A percentile compares a stretch with the other conserved stretches of the same genome.
Conservation (phyloP, 2,888 invertebrate genomes). For the Dromius quadrimaculatus region DNA sequence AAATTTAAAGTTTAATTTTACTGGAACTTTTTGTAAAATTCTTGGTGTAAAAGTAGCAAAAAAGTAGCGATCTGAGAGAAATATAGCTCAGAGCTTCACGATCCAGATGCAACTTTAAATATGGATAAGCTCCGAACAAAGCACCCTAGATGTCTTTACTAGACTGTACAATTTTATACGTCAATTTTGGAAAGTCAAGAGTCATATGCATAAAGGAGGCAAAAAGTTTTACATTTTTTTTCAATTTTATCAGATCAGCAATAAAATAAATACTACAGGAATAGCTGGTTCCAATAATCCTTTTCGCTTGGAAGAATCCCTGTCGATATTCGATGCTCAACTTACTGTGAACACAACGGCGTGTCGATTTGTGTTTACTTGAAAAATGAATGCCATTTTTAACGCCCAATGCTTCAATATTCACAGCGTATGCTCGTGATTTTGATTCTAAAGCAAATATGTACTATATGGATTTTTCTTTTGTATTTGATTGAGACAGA, state of each 20-base stretch:
- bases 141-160: neutral
- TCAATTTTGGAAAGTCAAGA: slow-evolving; percentile 31
- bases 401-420: slow-evolving; percentile 29
- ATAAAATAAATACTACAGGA: slow-evolving; percentile 48
- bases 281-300: too few relatives aligned
- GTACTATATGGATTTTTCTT: too few relatives aligned
- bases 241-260: slow-evolving; percentile 48
- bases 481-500: too few relatives aligned
- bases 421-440: slow-evolving; percentile 23
- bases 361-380: slow-evolving; percentile 42
- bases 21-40: too few relatives aligned
- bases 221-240: slow-evolving; percentile 46
- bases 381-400: slow-evolving; percentile 44
- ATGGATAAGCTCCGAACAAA: too few relatives aligned
- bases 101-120: too few relatives aligned
- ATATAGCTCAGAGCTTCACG: too few relatives aligned
- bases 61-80: too few relatives aligned
- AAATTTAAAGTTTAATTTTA: too few relatives aligned
- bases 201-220: slow-evolving; percentile 32
- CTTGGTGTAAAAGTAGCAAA: too few relatives aligned
- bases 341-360: slow-evolving; percentile 40
- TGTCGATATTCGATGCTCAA: slow-evolving; percentile 41
- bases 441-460: too few relatives aligned
- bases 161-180: slow-evolving; percentile 13
- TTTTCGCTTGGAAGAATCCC: slow-evolving; percentile 6